Evolutionary conservation across 2,113 vertebrate species (phyloP), one percentile per base, ranked within the genome.

Genomic region (Puma concolor): DNA sequence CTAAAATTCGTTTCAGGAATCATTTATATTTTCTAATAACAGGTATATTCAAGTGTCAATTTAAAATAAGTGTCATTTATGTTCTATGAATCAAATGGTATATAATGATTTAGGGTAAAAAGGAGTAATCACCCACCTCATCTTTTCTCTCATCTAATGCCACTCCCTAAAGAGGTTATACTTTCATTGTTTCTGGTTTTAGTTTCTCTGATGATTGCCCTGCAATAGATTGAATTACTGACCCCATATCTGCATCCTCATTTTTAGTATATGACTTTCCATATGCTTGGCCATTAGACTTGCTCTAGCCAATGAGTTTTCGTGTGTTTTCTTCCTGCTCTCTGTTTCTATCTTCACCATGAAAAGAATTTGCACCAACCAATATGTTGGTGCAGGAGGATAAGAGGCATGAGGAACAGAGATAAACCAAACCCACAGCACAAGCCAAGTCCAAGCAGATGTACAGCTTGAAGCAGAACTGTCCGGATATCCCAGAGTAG

Each of bases 11-110:
- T 87, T 79, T 87, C 19, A 57, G 31, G 36, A 79, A 67, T 79
- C 79, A n/a, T 94, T 87, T 8, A 54, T 29, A 67, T 79, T 87
- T 94, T 94, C 72, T 87, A 87, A 87, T 41, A 67, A 87, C 21
- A 86, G 54, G 14, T 77, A 57, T 64, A 76, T 48, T 25, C 31
- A 38, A 86, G 15, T 36, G 27, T 11, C 60, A 79, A 63, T 48
- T 81, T 33, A 94, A 57, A 31, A 60, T n/a, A 71, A n/a, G 11
- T 72, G 38, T 36, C 23, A 60, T 81, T 81, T 71, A 36, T 25
- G 9, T 52, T 89, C 38, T 50, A 33, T 38, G 19, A 94, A 60
- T 94, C 33, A 64, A 82, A 52, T 94, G 41, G 25, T 19, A 27
- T 52, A 38, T n/a, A 82, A 82, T 33, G 13, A 50, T 67, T 25